These are phyloP conservation scores for Epinotia nisella DNA, from an alignment of 2,888 invertebrate genomes.

Conservation along the genomic window DNA sequence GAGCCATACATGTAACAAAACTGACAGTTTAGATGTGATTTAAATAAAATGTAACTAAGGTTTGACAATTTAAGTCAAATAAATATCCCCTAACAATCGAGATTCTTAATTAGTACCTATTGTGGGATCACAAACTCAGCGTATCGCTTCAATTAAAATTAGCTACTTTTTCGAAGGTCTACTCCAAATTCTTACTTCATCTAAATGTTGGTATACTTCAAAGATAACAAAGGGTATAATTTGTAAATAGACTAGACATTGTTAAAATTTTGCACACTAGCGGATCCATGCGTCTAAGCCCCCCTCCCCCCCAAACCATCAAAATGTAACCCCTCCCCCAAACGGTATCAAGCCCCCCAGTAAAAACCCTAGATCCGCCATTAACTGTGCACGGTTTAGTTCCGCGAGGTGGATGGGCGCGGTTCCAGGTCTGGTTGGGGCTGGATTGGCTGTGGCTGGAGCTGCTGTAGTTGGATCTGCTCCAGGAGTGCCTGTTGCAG, in stretches of 20 bases:
- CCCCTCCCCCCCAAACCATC: no score
- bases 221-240: constrained; percentile 52
- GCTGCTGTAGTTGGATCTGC: constrained; percentile 61
- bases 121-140: constrained; percentile 25
- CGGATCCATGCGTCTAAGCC: no score
- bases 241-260: constrained; percentile 52
- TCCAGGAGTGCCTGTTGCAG: not conserved
- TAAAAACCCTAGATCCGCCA: no score
- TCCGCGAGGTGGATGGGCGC: constrained; percentile 19
- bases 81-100: no score
- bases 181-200: constrained; percentile 45
- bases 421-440: constrained; percentile 64
- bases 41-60: no score
- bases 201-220: constrained; percentile 46
- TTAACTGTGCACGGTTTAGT: constrained; percentile 59
- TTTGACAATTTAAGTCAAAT: no score
- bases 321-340: no score
- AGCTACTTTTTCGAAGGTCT: constrained; percentile 52
- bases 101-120: not conserved
- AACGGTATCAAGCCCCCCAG: no score
- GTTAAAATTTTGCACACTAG: constrained; percentile 44
- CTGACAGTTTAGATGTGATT: no score
- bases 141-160: constrained; percentile 27
- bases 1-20: no score
- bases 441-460: constrained; percentile 72